phyloP scores from a whole-genome alignment of 2,888 invertebrate species.

The Calephelis perditalis region DNA sequence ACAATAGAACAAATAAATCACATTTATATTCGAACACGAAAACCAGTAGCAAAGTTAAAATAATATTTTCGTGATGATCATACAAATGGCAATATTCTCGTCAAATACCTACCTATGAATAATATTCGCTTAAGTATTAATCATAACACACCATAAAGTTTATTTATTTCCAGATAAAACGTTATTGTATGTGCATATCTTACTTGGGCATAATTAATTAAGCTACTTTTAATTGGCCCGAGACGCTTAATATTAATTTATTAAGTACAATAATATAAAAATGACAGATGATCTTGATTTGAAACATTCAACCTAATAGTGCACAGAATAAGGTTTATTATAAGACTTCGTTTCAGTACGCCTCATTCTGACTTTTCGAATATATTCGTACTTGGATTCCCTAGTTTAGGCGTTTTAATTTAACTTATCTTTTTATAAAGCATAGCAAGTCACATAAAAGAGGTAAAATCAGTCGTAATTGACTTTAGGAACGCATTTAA shows the following conservation, averaged over 20 bases:
- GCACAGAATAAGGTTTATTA: background rate
- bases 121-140: background rate
- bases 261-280: constrained; percentile 1
- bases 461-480: too few relatives aligned
- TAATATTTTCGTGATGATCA: background rate
- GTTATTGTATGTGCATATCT: constrained; percentile 2
- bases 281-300: background rate
- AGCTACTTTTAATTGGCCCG: constrained; percentile 5
- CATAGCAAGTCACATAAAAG: background rate
- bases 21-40: background rate
- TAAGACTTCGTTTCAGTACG: background rate
- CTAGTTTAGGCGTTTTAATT: background rate
- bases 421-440: background rate
- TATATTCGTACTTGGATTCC: background rate
- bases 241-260: background rate
- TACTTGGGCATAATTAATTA: background rate
- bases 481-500: too few relatives aligned
- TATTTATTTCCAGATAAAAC: background rate
- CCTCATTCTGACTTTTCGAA: background rate
- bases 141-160: background rate
- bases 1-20: constrained; percentile 1
- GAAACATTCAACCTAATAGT: background rate
- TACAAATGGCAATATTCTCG: background rate
- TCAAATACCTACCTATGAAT: background rate
- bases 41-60: background rate